These are phyloP conservation scores for Sternotherus odoratus DNA, from an alignment of 2,797 vertebrate species.

Conservation along the genomic window DNA sequence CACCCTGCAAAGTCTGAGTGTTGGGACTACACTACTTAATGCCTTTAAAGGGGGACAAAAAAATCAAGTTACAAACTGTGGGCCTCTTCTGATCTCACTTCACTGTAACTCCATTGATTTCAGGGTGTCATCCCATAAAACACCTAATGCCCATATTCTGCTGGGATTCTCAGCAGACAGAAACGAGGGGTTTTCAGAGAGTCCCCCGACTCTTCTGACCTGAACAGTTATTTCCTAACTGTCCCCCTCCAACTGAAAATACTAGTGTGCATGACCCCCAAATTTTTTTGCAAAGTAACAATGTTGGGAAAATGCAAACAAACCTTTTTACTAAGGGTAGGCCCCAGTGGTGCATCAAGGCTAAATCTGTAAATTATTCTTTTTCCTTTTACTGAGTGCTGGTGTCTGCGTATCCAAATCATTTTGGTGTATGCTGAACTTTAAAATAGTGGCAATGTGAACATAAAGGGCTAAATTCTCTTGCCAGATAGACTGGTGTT, in stretches of 20 bases:
- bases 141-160: background rate
- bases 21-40: background rate
- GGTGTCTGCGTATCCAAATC: background rate
- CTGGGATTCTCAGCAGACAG: background rate
- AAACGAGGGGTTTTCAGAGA: background rate
- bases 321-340: background rate
- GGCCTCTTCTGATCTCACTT: background rate
- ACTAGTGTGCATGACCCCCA: background rate
- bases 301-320: background rate
- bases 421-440: background rate
- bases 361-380: background rate
- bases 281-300: background rate
- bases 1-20: background rate
- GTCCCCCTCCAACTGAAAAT: background rate
- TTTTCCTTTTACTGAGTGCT: background rate
- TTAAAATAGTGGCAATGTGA: background rate
- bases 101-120: background rate
- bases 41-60: background rate
- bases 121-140: background rate
- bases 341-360: background rate
- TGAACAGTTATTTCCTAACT: background rate
- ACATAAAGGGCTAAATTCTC: background rate
- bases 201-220: background rate
- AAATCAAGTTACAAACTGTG: background rate
- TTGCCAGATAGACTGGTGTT: background rate